Evolutionary conservation across 2,113 vertebrate genomes (phyloP), one percentile per base, ranked within the genome.

Genomic region (Myocastor coypus): DNA sequence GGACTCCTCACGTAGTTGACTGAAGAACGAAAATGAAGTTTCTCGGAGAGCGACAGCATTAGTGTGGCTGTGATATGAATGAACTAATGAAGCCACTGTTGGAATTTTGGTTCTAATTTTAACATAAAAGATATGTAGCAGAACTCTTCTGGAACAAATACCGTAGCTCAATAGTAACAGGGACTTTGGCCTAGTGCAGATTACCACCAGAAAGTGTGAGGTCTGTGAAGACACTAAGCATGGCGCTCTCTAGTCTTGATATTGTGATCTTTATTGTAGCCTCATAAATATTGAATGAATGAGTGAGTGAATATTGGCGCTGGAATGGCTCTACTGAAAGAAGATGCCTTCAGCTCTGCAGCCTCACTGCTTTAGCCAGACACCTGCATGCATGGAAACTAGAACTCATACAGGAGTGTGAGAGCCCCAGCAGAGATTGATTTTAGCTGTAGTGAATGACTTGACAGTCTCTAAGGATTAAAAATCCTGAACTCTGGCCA

Each of bases 1-100:
- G 14, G 22, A 3, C 17, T 92, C 30, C 64, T 90, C 92, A 92
- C 85, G 95, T 92, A 96, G 87, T 96, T 96, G 89, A 89, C 20
- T 83, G 92, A 87, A 69, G 30, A 77, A 90, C 69, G 86, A 81
- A 88, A 77, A 92, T 68, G 87, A 87, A 94, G 30, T 68, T 95
- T 32, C 37, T 71, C 32, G 19, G 20, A 7, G 85, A n/a, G 37
- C 20, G 81, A 90, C 87, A 94, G 32, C 83, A 85, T 88, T 52
- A 85, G 46, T 87, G 64, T 80, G 55, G 46, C 63, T 81, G 71
- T 87, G 80, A 91, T 75, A 50, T 68, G 24, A 80, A 91, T 91
- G 66, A 40, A 37, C 22, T 59, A 71, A 52, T 8, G 71, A 83
- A 95, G 19, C 24, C 71, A n/a, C 32, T n/a, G 30, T 9, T 82